Evolutionary conservation across 2,888 invertebrate genomes (phyloP), one percentile per base, ranked within the genome.

Genomic region (Aromia moschata): DNA sequence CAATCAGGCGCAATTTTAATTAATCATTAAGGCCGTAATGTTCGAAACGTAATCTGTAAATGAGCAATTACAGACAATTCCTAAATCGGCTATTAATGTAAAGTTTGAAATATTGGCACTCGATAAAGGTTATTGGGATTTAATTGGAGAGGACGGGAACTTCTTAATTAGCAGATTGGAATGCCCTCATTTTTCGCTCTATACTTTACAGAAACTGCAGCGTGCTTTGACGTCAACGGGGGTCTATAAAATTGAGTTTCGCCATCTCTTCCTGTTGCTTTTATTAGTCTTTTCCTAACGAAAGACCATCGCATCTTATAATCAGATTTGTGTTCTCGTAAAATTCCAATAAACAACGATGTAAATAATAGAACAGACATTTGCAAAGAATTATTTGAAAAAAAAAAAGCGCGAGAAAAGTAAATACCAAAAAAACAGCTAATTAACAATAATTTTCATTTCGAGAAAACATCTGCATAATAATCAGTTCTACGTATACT

Each of bases 21-120:
- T 53, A 31, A 12, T 41, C 52, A 25, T 44, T 25, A 53, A 45
- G 31, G 33, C 38, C 33, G 31, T 10, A 20, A 40, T 36, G 54
- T 46, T 17, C 58, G 41, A 20, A 37, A 37, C n/a, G n/a, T n/a
- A n/a, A n/a, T n/a, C n/a, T n/a, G 33, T 52, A 41, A 52, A 46
- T 53, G 38, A 18, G 45, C 43, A 53, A 58, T 58, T 58, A 58
- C 33, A 40, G 52, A 33, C 47, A 58, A 58, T 58, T 43, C 40
- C 52, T 30, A 33, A 58, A 58, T 47, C 54, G 53, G 52, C 47
- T 53, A 53, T 58, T 58, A 53, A 53, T 53, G 43, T 41, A 7
- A 52, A 51, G 15, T 30, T 52, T 1, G 20, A 30, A 41, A 30
- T 52, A 41, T 41, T 31, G 20, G 40, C 41, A 14, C 9, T 49